Base-by-base conservation (phyloP, 2,113 vertebrate species). In the chimpanzee (Pan troglodytes) region DNA sequence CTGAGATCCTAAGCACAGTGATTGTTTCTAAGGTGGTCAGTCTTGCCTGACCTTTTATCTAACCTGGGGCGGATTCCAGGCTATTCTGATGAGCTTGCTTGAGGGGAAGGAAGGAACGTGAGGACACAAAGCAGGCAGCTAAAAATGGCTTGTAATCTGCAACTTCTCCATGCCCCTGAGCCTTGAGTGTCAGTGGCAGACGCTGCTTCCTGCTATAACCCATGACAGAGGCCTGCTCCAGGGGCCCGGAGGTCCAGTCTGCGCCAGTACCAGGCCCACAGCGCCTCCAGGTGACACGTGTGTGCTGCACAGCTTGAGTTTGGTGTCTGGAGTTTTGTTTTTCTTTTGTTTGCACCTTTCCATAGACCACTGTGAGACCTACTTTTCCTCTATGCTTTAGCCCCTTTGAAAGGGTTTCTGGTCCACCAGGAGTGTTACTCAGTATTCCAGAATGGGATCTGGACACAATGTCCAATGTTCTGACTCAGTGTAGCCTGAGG, bases 281-380 rank as follows among this genome's bases (percentile, higher is more conserved):
- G 89, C 0, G 0, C n/a, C 1, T 27, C 8, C 2, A 32, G 35
- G 6, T 1, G 32, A 18, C 0, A 13, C 0, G 6, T 1, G 5
- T 20, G 40, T n/a, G 6, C 68, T 16, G 7, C 40, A 18, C 11
- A 4, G 30, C 52, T 7, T 11, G 11, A 4, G 27, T 4, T 17
- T 7, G 20, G 22, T 2, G 38, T 35, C 5, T n/a, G 0, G 2
- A 13, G 30, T 7, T 6, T 57, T 9, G 1, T 30, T 35, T 52
- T 3, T 5, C 3, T 38, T 61, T 23, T 7, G 2, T 52, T 5
- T 14, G 12, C 3, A 0, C 2, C 38, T n/a, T 35, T 27, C 38
- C 67, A 3, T 27, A 9, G 10, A 1, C 3, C 22, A n/a, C 35
- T 27, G 2, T 5, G 12, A 30, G 45, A 17, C 14, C 25, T 17